A percentile compares a stretch with the other conserved stretches of the same genome.
These are phyloP conservation scores for Agapornis roseicollis DNA, from an alignment of 2,113 vertebrate genomes.

Conservation along the genomic window DNA sequence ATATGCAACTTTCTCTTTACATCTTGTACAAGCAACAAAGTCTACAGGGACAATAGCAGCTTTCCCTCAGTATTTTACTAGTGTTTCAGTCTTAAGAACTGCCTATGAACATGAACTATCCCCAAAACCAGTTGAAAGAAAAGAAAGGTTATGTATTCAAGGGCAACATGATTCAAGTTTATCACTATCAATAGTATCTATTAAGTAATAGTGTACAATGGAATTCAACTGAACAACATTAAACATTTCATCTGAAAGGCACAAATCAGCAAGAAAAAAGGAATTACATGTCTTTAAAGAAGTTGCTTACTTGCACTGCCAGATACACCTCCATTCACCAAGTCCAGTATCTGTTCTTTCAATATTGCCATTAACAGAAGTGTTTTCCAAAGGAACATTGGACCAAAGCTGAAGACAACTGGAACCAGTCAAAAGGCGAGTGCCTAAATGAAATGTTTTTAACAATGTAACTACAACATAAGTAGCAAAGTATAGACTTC, in stretches of 20 bases:
- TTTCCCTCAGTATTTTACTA: background rate
- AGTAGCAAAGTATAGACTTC: background rate
- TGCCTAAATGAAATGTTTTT: slow-evolving; percentile 70
- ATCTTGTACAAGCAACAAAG: background rate
- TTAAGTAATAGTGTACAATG: background rate
- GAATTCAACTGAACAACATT: background rate
- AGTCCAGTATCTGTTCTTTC: slow-evolving; percentile 55
- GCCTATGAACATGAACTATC: background rate
- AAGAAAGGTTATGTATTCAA: background rate
- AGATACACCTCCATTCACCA: slow-evolving; percentile 88
- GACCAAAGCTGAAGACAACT: slow-evolving; percentile 91
- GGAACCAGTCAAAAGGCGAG: slow-evolving; percentile 89
- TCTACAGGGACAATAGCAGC: background rate
- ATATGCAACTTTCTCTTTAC: background rate
- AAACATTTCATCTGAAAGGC: background rate
- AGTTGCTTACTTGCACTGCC: slow-evolving; percentile 91
- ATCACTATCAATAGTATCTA: background rate
- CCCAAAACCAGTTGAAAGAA: background rate
- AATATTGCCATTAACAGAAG: slow-evolving; percentile 62
- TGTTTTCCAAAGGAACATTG: slow-evolving; percentile 57
- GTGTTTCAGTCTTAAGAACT: background rate
- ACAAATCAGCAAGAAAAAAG: background rate
- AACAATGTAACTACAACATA: background rate
- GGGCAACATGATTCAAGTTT: background rate
- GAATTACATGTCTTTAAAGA: background rate